Base-by-base conservation (phyloP, 2,113 vertebrate genomes). In the Neodon shergylaensis region DNA sequence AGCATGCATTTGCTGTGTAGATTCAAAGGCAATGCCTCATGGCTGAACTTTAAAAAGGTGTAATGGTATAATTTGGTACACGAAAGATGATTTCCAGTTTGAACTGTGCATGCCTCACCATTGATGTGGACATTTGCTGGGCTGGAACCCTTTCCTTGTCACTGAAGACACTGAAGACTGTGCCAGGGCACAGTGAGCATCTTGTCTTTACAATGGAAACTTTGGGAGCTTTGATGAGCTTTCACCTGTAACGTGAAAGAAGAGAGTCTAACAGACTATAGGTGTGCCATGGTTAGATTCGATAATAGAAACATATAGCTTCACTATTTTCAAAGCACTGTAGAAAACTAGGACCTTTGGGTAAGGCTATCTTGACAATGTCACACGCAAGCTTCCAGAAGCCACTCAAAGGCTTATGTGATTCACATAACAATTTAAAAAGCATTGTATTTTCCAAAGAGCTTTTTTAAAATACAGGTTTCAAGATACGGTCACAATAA, bases 241-340 rank as follows among this genome's bases (percentile, higher is more conserved):
- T 68, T 95, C 28, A n/a, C 12, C 49, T 66, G 16, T 31, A 49
- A 66, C 85, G 42, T 90, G 76, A 88, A 92, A 88, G 90, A 94
- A 95, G 78, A 1, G 39, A 90, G 49, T 93, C 31, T 94, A 88
- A 86, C 86, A 93, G 22, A 68, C 44, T 76, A 61, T 72, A 82
- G 68, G 70, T 91, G 72, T 31, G 21, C 14, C n/a, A 79, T 26
- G 24, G 21, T 91, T 68, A 95, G 61, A 92, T 42, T 61, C 63
- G 73, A 85, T 73, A 91, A 70, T 58, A 91, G 79, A 90, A 87
- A 81, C n/a, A 90, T 85, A 73, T 54, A 39, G 88, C 85, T 61
- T 24, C 70, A n/a, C 86, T 95, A 58, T 95, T 95, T 72, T 22
- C 28, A 49, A 90, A 78, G 72, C 81, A 77, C 52, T 16, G 5